Conservation (phyloP, 2,797 vertebrate species). For the Pangasius sanitwongsei region DNA sequence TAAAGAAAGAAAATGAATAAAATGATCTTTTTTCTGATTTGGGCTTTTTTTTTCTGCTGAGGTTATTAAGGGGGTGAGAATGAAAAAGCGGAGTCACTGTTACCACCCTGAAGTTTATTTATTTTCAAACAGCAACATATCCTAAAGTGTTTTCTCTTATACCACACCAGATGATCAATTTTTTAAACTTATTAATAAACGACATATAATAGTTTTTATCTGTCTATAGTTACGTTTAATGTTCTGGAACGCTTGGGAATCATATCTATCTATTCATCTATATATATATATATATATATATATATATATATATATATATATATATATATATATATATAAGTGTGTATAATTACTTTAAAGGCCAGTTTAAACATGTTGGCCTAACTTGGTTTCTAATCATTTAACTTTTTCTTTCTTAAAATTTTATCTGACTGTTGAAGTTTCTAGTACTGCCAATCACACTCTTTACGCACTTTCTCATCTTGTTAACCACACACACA, state of each 20-base stretch:
- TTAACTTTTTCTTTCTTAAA: background rate
- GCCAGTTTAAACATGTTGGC: too few relatives aligned
- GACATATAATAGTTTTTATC: background rate
- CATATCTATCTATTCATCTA: too few relatives aligned
- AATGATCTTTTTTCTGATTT: too few relatives aligned
- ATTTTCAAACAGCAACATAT: background rate
- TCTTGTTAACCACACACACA: slow-evolving; percentile 4
- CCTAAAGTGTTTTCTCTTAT: background rate
- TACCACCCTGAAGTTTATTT: background rate
- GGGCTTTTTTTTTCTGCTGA: background rate
- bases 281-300: too few relatives aligned
- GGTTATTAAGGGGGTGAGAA: background rate
- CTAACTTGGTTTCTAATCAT: background rate
- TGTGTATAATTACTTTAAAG: too few relatives aligned
- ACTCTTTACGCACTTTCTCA: slow-evolving; percentile 5
- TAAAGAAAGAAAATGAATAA: background rate
- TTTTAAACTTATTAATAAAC: background rate
- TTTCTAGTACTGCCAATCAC: background rate
- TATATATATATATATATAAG: too few relatives aligned
- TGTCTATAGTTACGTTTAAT: background rate
- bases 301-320: too few relatives aligned
- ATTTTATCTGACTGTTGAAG: background rate
- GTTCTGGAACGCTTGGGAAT: background rate
- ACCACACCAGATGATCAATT: background rate
- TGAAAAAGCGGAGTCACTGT: background rate